Evolutionary conservation across 2,888 invertebrate genomes (phyloP), one percentile per base, ranked within the genome.

Genomic region (Drosophila stalkeri): DNA sequence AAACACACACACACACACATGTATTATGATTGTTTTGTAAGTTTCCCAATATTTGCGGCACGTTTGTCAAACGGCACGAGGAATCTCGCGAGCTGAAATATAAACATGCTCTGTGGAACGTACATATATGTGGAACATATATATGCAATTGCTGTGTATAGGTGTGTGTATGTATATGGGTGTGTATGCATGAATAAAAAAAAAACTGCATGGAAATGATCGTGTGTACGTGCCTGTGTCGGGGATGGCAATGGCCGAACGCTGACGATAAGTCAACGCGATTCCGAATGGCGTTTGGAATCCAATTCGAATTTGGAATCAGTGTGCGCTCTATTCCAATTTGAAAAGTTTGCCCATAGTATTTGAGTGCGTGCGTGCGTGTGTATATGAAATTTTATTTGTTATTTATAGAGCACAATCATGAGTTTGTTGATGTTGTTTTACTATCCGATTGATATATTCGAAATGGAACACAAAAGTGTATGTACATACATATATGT

Each of bases 221-320:
- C 73, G 71, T 74, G 82, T 63, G 75, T 89, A 89, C 90, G 86
- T 90, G 90, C 83, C 67, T 59, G 70, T 72, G 56, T 72, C 75
- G 67, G 54, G 74, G 77, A 81, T 81, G 83, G 75, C 77, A 90
- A 90, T 89, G 89, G 84, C 77, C 71, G 85, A 61, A 52, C 65
- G 68, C 62, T 57, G 77, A 57, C 59, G 74, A 72, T 69, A 66
- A 75, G 51, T 51, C 51, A 56, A 70, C 41, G 66, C 44, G 18
- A 75, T 62, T 39, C 43, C 64, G 55, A 54, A 44, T 43, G 39
- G 51, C 41, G 11, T 67, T 62, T 51, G 52, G 65, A 63, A 59
- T 51, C 18, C 31, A 54, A 55, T 44, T 56, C 20, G 47, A 20
- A 70, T 69, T 55, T 27, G 41, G 9, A 60, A 66, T 61, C 46